Evolutionary conservation across 2,113 vertebrate genomes (phyloP).

Genomic region (Toxotes jaculatrix): DNA sequence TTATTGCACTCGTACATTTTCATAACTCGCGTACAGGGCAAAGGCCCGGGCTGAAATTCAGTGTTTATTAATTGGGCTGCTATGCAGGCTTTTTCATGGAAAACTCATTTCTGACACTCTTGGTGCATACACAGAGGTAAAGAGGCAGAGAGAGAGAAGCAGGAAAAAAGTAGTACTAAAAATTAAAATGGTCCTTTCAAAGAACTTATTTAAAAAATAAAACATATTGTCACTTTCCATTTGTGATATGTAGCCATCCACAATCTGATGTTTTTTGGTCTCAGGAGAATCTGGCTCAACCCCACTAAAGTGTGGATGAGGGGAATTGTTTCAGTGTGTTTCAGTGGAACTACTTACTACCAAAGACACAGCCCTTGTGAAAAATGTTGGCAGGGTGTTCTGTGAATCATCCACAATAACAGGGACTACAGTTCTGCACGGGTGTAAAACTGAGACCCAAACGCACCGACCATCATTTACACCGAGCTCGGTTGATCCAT

Average conservation of each 20-base stretch:
- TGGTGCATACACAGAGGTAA: constrained; percentile 16
- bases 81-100: constrained; percentile 40
- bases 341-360: background rate
- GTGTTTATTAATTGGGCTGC: constrained; percentile 55
- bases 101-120: constrained; percentile 48
- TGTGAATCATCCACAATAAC: background rate
- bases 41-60: constrained; percentile 39
- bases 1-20: constrained; percentile 59
- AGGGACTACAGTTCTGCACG: background rate
- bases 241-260: background rate
- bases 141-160: background rate
- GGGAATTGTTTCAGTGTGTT: constrained; percentile 10
- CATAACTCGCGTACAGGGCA: constrained; percentile 46
- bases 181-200: background rate
- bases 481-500: background rate
- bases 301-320: background rate
- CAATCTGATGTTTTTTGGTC: background rate
- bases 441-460: background rate
- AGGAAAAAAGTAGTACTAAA: background rate
- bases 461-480: background rate
- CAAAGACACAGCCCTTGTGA: background rate
- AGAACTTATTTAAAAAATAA: background rate
- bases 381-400: background rate
- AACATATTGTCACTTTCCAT: background rate
- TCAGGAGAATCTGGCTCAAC: background rate